Evolutionary conservation across 2,113 vertebrate genomes (phyloP).

Genomic region (Anarrhichthys ocellatus): DNA sequence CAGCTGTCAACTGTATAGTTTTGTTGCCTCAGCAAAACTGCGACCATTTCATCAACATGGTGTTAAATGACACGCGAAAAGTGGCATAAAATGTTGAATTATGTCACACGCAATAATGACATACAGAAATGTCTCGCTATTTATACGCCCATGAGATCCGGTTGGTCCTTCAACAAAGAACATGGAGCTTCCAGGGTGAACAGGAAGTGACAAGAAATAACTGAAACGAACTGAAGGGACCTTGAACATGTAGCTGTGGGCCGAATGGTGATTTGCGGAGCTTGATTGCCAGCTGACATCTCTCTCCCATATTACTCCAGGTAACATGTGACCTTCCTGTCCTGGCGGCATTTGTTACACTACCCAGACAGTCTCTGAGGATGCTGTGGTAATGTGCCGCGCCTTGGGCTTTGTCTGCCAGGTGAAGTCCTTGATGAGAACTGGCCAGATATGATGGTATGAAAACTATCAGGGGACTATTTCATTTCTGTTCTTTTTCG

Average conservation of each 20-base stretch:
- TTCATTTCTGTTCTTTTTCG: neutral
- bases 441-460: neutral
- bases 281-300: slow-evolving; percentile 39
- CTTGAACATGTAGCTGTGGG: slow-evolving; percentile 22
- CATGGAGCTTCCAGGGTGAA: neutral
- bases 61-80: too few species aligned
- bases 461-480: neutral
- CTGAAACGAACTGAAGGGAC: slow-evolving; percentile 28
- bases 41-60: too few species aligned
- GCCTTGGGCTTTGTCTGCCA: slow-evolving; percentile 24
- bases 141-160: neutral
- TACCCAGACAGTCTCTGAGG: slow-evolving; percentile 28
- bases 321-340: slow-evolving; percentile 56
- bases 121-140: too few species aligned
- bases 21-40: too few species aligned
- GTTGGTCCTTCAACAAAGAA: neutral
- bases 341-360: slow-evolving; percentile 22
- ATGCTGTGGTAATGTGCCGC: neutral
- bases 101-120: neutral
- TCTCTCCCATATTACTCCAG: slow-evolving; percentile 34
- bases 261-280: slow-evolving; percentile 39
- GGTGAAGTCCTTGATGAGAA: neutral
- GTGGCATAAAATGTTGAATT: too few species aligned
- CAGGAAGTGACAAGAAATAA: slow-evolving; percentile 26
- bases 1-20: too few species aligned